These are phyloP conservation scores for Paguma larvata DNA, from an alignment of 2,797 vertebrate genomes.

Conservation along the genomic window DNA sequence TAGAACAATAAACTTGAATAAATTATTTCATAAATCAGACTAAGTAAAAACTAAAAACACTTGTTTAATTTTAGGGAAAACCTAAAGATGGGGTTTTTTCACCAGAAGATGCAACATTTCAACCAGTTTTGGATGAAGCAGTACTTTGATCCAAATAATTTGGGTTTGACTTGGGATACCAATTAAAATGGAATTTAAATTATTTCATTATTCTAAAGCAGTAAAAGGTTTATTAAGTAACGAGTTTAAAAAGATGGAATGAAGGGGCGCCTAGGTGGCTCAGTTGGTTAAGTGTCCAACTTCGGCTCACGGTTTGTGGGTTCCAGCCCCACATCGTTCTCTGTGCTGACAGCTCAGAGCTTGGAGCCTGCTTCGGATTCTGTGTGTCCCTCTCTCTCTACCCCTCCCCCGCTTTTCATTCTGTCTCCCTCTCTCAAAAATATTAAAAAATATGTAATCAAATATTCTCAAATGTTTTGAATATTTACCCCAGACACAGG, in stretches of 20 bases:
- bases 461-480: background rate
- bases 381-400: too few relatives aligned
- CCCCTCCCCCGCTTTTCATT: too few relatives aligned
- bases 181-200: background rate
- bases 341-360: too few relatives aligned
- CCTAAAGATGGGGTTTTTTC: background rate
- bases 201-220: background rate
- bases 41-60: background rate
- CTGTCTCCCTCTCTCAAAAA: too few relatives aligned
- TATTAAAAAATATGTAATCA: background rate
- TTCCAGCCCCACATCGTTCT: too few relatives aligned
- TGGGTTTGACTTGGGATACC: background rate
- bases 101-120: background rate
- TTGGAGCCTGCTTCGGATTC: too few relatives aligned
- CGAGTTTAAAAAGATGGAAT: background rate
- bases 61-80: conserved; percentile 25
- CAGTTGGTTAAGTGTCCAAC: too few relatives aligned
- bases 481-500: background rate
- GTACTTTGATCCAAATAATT: conserved; percentile 5
- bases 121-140: background rate
- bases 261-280: background rate
- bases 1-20: background rate
- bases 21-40: conserved; percentile 7
- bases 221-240: conserved; percentile 9
- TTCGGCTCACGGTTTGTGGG: too few relatives aligned